phyloP scores from a whole-genome alignment of 2,888 invertebrate species.

The Leucoma salicis region DNA sequence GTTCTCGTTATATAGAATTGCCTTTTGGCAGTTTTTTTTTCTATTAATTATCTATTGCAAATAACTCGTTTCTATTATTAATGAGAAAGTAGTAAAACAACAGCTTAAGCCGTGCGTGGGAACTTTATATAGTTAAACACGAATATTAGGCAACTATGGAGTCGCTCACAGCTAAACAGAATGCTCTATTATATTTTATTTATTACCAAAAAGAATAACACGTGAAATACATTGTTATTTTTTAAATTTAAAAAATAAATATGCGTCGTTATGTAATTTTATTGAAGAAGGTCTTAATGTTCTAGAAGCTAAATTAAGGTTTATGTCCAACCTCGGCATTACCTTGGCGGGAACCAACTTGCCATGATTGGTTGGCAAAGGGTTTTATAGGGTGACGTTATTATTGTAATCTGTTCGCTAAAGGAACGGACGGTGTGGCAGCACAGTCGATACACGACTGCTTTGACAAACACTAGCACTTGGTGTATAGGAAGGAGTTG shows the following conservation, averaged over 20 bases:
- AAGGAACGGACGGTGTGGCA: too few relatives aligned
- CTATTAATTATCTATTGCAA: conserved; percentile 22
- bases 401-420: too few relatives aligned
- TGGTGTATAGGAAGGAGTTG: too few relatives aligned
- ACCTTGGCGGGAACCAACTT: too few relatives aligned
- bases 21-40: conserved; percentile 29
- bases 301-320: too few relatives aligned
- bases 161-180: conserved; percentile 41
- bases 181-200: conserved; percentile 43
- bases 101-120: conserved; percentile 38
- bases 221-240: not conserved
- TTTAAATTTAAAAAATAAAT: not conserved
- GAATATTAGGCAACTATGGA: conserved; percentile 40
- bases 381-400: too few relatives aligned
- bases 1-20: conserved; percentile 15
- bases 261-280: too few relatives aligned
- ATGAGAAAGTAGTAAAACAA: conserved; percentile 38
- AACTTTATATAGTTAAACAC: conserved; percentile 31
- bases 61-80: conserved; percentile 34
- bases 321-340: too few relatives aligned
- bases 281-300: too few relatives aligned
- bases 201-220: conserved; percentile 29
- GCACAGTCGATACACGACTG: too few relatives aligned
- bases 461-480: too few relatives aligned
- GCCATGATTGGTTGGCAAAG: too few relatives aligned